phyloP scores from a whole-genome alignment of 2,113 vertebrate species.

The Rhegmatorhina hoffmannsi region DNA sequence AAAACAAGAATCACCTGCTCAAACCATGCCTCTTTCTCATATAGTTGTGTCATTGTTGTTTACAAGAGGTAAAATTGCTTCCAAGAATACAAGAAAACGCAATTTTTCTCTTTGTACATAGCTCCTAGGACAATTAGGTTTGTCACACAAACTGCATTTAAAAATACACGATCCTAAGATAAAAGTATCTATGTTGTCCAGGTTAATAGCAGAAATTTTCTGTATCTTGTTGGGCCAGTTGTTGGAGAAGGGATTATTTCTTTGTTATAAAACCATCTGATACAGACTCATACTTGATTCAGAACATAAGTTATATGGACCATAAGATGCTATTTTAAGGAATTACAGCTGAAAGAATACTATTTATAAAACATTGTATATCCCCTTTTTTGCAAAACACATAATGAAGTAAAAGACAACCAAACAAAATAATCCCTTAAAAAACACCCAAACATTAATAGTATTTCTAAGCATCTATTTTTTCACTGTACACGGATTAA shows the following conservation, averaged over 20 bases:
- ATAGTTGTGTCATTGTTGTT: neutral
- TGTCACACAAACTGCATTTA: neutral
- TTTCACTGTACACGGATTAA: conserved; percentile 19
- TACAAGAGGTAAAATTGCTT: conserved; percentile 31
- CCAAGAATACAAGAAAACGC: neutral
- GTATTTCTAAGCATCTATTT: conserved; percentile 16
- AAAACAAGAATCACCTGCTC: neutral
- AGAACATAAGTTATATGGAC: conserved; percentile 17
- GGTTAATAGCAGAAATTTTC: neutral
- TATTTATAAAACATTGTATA: conserved; percentile 18
- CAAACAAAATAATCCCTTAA: conserved; percentile 54
- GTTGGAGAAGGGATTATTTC: conserved; percentile 56
- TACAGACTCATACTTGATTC: conserved; percentile 12
- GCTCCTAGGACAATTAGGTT: neutral
- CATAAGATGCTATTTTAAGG: conserved; percentile 11
- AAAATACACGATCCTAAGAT: neutral
- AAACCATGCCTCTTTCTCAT: neutral
- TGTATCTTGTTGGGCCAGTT: neutral
- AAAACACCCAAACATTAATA: neutral
- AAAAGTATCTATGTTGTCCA: neutral
- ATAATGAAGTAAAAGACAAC: conserved; percentile 3
- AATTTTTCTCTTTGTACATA: neutral
- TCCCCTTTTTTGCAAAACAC: conserved; percentile 33
- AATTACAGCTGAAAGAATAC: conserved; percentile 4
- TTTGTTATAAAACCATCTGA: conserved; percentile 8